These are phyloP conservation scores for Thermophis baileyi DNA, from an alignment of 2,113 vertebrate genomes.

Conservation along the genomic window DNA sequence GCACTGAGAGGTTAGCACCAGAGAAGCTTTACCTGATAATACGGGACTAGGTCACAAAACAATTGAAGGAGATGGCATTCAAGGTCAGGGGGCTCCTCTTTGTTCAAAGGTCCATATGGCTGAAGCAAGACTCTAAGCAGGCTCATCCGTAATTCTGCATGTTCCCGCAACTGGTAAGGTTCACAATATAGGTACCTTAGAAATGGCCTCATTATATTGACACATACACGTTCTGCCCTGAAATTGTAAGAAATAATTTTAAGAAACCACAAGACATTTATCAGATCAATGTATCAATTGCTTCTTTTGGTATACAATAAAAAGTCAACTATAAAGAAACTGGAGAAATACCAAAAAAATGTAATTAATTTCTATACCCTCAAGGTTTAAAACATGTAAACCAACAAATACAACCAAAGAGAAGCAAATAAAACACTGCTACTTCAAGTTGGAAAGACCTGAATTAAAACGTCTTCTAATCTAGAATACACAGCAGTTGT, in stretches of 20 bases:
- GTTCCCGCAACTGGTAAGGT: conserved; percentile 77
- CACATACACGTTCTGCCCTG: conserved; percentile 74
- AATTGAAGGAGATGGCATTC: conserved; percentile 72
- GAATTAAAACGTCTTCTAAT: neutral
- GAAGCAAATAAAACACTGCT: neutral
- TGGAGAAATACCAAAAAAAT: neutral
- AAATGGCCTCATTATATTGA: conserved; percentile 85
- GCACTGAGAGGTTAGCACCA: neutral
- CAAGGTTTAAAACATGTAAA: neutral
- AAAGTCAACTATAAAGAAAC: neutral
- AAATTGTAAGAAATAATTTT: conserved; percentile 35
- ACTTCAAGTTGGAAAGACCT: neutral
- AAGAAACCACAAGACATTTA: neutral
- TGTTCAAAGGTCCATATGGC: neutral
- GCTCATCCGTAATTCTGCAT: conserved; percentile 78
- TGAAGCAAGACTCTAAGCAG: conserved; percentile 83
- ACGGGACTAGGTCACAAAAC: conserved; percentile 79
- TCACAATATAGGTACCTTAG: conserved; percentile 90
- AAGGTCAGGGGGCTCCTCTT: conserved; percentile 35
- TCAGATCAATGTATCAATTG: neutral
- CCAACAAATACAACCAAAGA: neutral
- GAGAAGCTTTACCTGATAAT: conserved; percentile 77
- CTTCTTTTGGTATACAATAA: neutral
- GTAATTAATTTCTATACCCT: neutral
- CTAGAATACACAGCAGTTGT: neutral